These are phyloP conservation scores for Cavia porcellus DNA, from an alignment of 2,113 vertebrate genomes.

Conservation along the genomic window DNA sequence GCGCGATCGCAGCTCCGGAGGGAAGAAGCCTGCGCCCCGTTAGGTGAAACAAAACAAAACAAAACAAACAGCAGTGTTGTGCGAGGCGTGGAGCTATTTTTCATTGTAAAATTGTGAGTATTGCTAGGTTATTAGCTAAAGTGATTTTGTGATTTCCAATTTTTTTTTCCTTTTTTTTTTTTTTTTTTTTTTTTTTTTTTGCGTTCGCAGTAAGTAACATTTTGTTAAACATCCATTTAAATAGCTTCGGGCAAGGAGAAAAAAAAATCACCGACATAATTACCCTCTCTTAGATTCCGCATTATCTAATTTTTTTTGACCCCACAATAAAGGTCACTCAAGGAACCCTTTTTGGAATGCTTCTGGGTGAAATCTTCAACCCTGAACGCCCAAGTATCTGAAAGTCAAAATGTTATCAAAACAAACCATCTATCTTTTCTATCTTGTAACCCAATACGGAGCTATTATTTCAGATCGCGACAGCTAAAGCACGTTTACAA, in stretches of 20 bases:
- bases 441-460: constrained; percentile 77
- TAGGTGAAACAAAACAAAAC: background rate
- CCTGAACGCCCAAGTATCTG: constrained; percentile 65
- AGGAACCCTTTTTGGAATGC: constrained; percentile 48
- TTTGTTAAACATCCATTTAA: background rate
- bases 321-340: constrained; percentile 36
- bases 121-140: background rate
- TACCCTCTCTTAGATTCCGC: background rate
- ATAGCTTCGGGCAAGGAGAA: constrained; percentile 25
- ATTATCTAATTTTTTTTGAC: constrained; percentile 34
- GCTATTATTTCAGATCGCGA: constrained; percentile 78
- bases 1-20: constrained; percentile 17
- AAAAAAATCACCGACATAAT: background rate
- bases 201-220: background rate
- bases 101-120: background rate
- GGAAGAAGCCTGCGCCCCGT: background rate
- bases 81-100: background rate
- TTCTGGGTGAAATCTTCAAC: constrained; percentile 70
- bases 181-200: background rate
- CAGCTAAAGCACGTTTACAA: constrained; percentile 79
- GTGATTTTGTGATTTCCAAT: background rate
- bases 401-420: constrained; percentile 84
- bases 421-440: constrained; percentile 84
- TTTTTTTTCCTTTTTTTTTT: too few relatives aligned
- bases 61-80: background rate